phyloP scores from a whole-genome alignment of 2,888 invertebrate genomes.

The Drosophila formosana region DNA sequence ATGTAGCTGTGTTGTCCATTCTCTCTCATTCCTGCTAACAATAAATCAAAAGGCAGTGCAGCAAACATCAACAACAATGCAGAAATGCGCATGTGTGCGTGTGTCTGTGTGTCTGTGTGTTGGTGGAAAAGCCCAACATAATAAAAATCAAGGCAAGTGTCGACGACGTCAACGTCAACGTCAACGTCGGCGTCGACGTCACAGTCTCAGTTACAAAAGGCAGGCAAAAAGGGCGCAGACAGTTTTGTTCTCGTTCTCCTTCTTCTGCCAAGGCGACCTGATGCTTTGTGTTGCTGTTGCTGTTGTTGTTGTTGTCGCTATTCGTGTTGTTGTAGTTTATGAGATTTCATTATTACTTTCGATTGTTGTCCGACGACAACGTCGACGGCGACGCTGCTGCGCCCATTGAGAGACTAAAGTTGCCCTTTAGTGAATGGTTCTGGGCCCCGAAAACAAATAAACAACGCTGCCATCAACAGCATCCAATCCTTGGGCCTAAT shows the following conservation, averaged over 20 bases:
- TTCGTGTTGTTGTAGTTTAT: conserved; percentile 63
- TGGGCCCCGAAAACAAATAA: conserved; percentile 70
- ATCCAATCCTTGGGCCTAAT: conserved; percentile 47
- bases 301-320: conserved; percentile 18
- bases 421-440: conserved; percentile 48
- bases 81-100: conserved; percentile 30
- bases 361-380: conserved; percentile 57
- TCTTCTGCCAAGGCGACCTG: conserved; percentile 9
- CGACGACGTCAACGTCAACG: conserved; percentile 43
- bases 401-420: conserved; percentile 64
- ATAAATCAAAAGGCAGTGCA: conserved; percentile 72
- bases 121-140: conserved; percentile 61
- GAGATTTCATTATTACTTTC: conserved; percentile 79
- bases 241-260: conserved; percentile 14
- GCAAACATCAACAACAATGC: conserved; percentile 50
- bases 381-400: conserved; percentile 9
- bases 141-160: conserved; percentile 80
- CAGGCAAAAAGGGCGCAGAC: conserved; percentile 37
- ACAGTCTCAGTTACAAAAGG: conserved; percentile 25
- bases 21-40: conserved; percentile 69
- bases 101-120: conserved; percentile 21
- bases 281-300: conserved; percentile 11
- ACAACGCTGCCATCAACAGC: conserved; percentile 51
- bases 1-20: conserved; percentile 30
- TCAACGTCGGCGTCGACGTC: conserved; percentile 20